Evolutionary conservation across 2,888 invertebrate species (phyloP), one percentile per base, ranked within the genome.

Genomic region (Agrochola circellaris): DNA sequence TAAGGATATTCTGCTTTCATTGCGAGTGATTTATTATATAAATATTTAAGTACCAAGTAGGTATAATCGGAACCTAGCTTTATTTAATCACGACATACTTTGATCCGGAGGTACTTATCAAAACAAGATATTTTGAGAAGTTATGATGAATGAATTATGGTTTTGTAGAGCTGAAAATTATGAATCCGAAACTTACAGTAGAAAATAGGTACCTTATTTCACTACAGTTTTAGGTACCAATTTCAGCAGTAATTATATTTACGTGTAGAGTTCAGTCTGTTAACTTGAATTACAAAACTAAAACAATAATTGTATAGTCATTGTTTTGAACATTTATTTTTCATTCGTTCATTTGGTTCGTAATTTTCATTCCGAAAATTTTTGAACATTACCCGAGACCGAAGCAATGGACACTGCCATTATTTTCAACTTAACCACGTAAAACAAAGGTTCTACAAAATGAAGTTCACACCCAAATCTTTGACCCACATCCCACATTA

Each of bases 381-480:
- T 3, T 5, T 26, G 3, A 15, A 34, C 34, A 3, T 38, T 7
- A 51, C 6, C 11, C 23, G 17, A 34, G 1, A 7, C n/a, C 17
- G 5, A 30, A n/a, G 0, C 17, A 56, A 74, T 48, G 48, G 48
- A 6, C 9, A 30, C 38, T 30, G 15, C 34, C 15, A 51, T 58
- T 38, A 70, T 58, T 51, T 78, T 48, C 38, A 13, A 56, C 34
- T 34, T 34, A 60, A 34, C 45, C 3, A 15, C 26, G 0, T 60
- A 69, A 74, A 5, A 75, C 79, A 80, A 75, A 79, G 74, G 64
- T 68, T 48, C 30, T n/a, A 38, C 30, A 45, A 65, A 70, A 58
- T 8, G 45, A 72, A 64, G 34, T 79, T 79, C 75, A 48, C 75
- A 80, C 17, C 9, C 54, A 56, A 69, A 75, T 54, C 34, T 64